Evolutionary conservation across 2,113 vertebrate genomes (phyloP), one percentile per base, ranked within the genome.

Genomic region (Eptatretus burgeri): DNA sequence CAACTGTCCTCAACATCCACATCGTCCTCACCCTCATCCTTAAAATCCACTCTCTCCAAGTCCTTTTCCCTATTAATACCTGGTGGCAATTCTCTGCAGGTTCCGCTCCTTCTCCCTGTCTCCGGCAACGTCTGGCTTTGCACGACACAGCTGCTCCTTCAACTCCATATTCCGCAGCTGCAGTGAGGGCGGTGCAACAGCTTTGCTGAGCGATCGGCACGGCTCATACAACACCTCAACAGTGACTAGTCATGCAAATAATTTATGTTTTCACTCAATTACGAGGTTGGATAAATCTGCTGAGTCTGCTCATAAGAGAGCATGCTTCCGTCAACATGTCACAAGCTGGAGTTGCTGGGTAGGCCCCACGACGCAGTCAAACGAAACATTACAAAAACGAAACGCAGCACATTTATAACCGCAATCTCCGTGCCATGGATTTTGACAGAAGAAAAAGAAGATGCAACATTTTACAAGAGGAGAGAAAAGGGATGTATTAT

Each of bases 131-230:
- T 94, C 78, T 63, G 89, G 85, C 73, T 94, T 93, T 65, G 81
- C 82, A 72, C 85, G 73, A 70, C 76, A 79, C 79, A 95, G 78
- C 79, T 81, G 82, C 74, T 98, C 91, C 89, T 84, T 88, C 11
- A 76, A 71, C 66, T 75, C 72, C 70, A 78, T 89, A 74, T 83
- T 81, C 72, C 93, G 81, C 1, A 78, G 64, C 85, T 98, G 77
- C 17, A 13, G 20, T 7, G 27, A 41, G 27, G 27, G 27, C 7
- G 27, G 27, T 41, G 7, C 27, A 41, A 41, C 27, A 7, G 27
- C 27, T 41, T 41, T 41, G 27, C 27, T 41, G 27, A 41, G 27
- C 27, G 27, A 41, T 41, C 27, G 27, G 27, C 27, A 41, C 27
- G 27, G 27, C 27, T 41, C 27, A 7, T 41, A 41, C 27, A 60